Evolutionary conservation across 2,888 invertebrate genomes (phyloP).

Genomic region (Lasioglossum marginatum): DNA sequence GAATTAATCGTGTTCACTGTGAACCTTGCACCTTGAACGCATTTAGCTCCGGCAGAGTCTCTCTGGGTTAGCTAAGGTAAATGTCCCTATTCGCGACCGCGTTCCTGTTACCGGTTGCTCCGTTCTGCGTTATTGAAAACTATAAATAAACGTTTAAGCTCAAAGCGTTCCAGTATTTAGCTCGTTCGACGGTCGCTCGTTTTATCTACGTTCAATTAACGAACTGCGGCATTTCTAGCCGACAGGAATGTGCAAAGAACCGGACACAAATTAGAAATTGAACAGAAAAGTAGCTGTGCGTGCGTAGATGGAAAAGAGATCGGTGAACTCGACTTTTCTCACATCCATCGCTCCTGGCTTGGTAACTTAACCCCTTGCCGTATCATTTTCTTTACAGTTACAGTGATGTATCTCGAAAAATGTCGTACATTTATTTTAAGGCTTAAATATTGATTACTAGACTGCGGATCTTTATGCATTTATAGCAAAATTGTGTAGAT

Average conservation of each 20-base stretch:
- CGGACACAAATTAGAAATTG: neutral
- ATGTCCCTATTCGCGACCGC: neutral
- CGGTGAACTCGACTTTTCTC: no score
- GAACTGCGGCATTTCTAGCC: neutral
- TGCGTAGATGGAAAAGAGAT: no score
- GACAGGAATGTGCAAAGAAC: neutral
- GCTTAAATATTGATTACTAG: no score
- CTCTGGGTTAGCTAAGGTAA: neutral
- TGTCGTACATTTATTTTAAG: no score
- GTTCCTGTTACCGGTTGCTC: neutral
- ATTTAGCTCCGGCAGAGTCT: neutral
- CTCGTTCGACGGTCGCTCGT: neutral
- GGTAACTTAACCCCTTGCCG: no score
- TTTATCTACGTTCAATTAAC: neutral
- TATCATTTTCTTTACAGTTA: no score
- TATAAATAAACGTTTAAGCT: slow-evolving; percentile 1
- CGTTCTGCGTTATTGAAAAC: neutral
- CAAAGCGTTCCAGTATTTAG: neutral
- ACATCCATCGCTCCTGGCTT: no score
- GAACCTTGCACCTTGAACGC: neutral
- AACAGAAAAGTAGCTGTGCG: neutral
- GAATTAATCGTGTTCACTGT: slow-evolving; percentile 3
- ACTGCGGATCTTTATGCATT: no score
- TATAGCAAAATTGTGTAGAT: no score
- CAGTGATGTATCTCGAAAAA: no score